These are phyloP conservation scores for Pseudolaguvia tuberculata DNA, from an alignment of 2,113 vertebrate species.

Conservation along the genomic window DNA sequence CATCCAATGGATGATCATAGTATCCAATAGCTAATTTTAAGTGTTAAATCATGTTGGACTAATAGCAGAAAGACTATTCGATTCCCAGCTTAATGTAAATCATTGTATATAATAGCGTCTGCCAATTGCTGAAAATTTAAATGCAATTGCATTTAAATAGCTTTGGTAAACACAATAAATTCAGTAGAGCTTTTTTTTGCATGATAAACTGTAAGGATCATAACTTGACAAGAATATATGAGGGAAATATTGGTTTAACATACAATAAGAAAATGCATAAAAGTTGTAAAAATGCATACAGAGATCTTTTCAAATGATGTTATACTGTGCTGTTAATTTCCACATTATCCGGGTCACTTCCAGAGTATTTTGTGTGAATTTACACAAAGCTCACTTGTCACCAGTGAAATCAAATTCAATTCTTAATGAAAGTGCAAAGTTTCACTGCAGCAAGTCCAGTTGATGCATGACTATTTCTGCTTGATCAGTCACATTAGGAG, in stretches of 20 bases:
- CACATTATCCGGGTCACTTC: background rate
- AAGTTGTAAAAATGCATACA: background rate
- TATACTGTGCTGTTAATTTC: no score
- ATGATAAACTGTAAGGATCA: background rate
- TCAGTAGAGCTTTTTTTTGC: background rate
- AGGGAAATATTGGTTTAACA: background rate
- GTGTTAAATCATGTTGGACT: no score
- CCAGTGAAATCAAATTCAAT: background rate
- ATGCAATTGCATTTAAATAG: no score
- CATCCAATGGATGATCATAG: background rate
- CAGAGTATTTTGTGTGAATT: background rate
- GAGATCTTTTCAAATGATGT: no score
- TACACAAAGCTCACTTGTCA: background rate
- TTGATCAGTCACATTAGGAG: background rate
- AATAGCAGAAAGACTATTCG: no score
- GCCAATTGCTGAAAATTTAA: no score
- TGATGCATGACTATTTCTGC: background rate
- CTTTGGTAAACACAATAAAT: no score
- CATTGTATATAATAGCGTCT: no score
- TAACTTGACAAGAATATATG: background rate
- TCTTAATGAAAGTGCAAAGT: background rate
- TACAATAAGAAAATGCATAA: background rate
- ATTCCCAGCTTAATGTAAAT: no score
- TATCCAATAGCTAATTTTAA: background rate
- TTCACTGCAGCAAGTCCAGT: background rate